phyloP scores from a whole-genome alignment of 2,113 vertebrate genomes.

The Mus musculus region DNA sequence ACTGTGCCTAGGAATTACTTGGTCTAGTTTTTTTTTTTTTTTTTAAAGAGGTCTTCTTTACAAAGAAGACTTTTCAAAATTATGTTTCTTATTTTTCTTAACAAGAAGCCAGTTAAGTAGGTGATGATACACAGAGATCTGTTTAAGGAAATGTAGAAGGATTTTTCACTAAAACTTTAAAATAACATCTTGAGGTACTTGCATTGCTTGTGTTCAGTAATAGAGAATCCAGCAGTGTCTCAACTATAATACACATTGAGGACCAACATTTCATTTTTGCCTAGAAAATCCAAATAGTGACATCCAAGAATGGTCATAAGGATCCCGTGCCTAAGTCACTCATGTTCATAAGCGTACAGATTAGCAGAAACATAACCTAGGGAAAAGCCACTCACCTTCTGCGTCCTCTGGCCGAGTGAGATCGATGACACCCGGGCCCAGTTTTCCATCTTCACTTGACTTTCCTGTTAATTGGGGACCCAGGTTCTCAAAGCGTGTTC shows the following conservation, averaged over 20 bases:
- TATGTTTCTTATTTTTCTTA: background rate
- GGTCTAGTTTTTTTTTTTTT: background rate
- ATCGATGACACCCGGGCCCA: conserved; percentile 98
- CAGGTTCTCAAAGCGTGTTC: conserved; percentile 95
- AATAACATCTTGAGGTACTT: background rate
- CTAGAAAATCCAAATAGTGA: background rate
- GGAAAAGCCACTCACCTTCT: conserved; percentile 91
- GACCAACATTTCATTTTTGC: conserved; percentile 24
- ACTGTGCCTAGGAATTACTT: background rate
- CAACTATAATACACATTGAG: background rate
- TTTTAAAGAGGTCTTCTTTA: background rate
- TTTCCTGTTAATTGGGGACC: conserved; percentile 95
- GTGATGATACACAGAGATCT: conserved; percentile 8
- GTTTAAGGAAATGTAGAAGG: background rate
- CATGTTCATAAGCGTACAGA: background rate
- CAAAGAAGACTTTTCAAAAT: background rate
- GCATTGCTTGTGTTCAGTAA: background rate
- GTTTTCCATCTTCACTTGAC: conserved; percentile 95
- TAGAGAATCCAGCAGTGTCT: background rate
- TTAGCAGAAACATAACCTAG: background rate
- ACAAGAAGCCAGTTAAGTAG: background rate
- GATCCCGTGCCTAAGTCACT: background rate
- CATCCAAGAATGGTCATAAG: background rate
- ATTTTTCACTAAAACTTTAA: conserved; percentile 38
- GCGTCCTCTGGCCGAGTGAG: conserved; percentile 98